Conservation (phyloP, 2,888 invertebrate genomes). For the Adela reaumurella region DNA sequence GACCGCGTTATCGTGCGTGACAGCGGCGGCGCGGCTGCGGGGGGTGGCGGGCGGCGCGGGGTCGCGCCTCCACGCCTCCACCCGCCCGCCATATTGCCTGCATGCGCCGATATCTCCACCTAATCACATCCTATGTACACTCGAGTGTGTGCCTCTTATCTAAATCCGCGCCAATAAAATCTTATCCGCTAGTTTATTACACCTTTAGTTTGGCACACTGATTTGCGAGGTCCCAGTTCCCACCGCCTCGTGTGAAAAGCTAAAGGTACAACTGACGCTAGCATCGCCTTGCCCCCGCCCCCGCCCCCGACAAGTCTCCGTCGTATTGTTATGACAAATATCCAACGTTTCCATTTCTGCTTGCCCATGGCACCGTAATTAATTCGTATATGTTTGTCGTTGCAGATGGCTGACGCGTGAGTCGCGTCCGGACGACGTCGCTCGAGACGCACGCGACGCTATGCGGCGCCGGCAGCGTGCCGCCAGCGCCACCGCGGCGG, state of each 20-base stretch:
- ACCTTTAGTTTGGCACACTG: neutral
- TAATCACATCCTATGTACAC: neutral
- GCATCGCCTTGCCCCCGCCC: no score
- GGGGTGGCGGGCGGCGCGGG: no score
- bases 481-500: no score
- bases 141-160: neutral
- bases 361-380: no score
- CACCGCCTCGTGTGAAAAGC: no score
- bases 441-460: conserved; percentile 6
- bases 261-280: no score
- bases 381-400: neutral
- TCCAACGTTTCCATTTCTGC: no score
- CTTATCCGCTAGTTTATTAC: neutral
- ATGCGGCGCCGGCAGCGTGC: conserved; percentile 12
- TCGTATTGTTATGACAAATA: no score
- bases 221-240: neutral
- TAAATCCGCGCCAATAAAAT: neutral
- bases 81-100: neutral
- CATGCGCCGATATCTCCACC: neutral
- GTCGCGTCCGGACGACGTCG: conserved; percentile 7
- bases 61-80: no score
- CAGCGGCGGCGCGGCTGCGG: no score
- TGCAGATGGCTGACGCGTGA: neutral
- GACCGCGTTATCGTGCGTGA: no score
- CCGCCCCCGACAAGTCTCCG: no score